These are phyloP conservation scores for Xerus inauris DNA, from an alignment of 2,113 vertebrate species.

Conservation along the genomic window DNA sequence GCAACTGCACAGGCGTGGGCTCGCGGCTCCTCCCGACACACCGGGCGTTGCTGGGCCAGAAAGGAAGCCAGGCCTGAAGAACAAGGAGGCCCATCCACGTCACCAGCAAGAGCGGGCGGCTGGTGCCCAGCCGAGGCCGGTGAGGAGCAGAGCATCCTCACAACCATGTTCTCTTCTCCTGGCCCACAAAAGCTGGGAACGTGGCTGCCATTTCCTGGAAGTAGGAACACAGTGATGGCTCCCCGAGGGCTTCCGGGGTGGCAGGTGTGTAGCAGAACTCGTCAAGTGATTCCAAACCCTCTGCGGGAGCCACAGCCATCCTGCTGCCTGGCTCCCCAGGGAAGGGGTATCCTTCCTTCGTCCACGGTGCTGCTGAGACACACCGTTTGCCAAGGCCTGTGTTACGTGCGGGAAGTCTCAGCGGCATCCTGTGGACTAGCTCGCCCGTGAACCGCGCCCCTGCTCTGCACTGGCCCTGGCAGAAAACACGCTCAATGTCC, in stretches of 20 bases:
- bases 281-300: too few relatives aligned
- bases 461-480: fast-evolving
- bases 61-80: neutral
- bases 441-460: neutral
- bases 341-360: neutral
- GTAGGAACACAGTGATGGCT: too few relatives aligned
- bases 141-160: neutral
- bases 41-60: too few relatives aligned
- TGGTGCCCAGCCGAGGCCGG: neutral
- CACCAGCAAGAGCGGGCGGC: neutral
- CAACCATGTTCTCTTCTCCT: neutral
- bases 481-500: fast-evolving
- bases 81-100: fast-evolving
- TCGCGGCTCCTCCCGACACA: fast-evolving
- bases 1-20: fast-evolving
- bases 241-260: fast-evolving
- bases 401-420: fast-evolving
- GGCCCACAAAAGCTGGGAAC: neutral
- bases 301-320: neutral
- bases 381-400: too few relatives aligned
- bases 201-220: neutral
- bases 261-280: fast-evolving
- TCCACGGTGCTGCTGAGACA: too few relatives aligned
- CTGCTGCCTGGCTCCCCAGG: fast-evolving
- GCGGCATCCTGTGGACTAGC: fast-evolving